Evolutionary conservation across 2,797 vertebrate genomes (phyloP).

Genomic region (Leptatherina wallacei): DNA sequence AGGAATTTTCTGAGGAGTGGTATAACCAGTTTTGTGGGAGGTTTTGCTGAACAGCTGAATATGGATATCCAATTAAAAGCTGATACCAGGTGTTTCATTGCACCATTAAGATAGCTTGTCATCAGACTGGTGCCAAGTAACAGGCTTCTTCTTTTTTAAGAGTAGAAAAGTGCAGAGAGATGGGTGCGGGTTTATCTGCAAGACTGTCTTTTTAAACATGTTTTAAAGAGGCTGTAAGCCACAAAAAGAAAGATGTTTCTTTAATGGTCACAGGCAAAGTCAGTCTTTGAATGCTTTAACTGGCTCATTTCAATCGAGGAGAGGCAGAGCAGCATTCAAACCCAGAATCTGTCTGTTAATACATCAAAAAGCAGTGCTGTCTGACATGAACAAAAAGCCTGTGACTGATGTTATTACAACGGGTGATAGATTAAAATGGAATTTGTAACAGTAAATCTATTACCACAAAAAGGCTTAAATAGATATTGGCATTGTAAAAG

Average conservation of each 20-base stretch:
- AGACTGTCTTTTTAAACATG: conserved; percentile 32
- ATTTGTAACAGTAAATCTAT: conserved; percentile 34
- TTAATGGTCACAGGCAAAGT: conserved; percentile 41
- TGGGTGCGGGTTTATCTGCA: conserved; percentile 24
- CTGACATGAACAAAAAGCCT: conserved; percentile 17
- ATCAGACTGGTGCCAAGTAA: conserved; percentile 39
- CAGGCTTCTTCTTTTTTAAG: conserved; percentile 45
- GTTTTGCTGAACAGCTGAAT: conserved; percentile 49
- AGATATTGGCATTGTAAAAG: conserved; percentile 46
- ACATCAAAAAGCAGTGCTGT: conserved; percentile 39
- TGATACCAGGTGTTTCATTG: conserved; percentile 35
- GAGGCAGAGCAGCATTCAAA: conserved; percentile 32
- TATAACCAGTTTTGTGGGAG: conserved; percentile 11
- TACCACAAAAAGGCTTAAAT: conserved; percentile 32
- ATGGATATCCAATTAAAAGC: conserved; percentile 53
- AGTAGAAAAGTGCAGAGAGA: conserved; percentile 50
- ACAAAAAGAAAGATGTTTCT: conserved; percentile 35
- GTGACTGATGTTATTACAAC: conserved; percentile 27
- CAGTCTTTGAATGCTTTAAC: conserved; percentile 47
- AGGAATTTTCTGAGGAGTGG: conserved; percentile 30
- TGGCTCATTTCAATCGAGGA: conserved; percentile 23
- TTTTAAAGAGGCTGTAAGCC: conserved; percentile 44
- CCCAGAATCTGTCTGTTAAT: conserved; percentile 21
- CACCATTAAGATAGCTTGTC: conserved; percentile 34
- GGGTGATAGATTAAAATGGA: conserved; percentile 34